Conservation (phyloP, 2,113 vertebrate genomes). For the Ciconia boyciana region DNA sequence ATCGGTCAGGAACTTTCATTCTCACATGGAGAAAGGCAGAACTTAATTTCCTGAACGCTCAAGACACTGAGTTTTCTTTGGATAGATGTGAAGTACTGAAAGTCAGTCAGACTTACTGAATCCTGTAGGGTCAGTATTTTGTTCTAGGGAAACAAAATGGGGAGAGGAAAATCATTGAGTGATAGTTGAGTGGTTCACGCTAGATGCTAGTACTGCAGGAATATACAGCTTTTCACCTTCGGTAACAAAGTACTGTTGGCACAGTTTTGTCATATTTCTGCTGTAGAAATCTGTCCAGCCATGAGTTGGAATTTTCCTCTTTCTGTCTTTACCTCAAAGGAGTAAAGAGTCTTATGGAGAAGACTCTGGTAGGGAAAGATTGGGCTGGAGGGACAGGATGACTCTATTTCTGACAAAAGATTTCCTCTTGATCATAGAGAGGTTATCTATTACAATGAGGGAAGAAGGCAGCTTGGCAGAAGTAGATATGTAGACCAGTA, state of each 20-base stretch:
- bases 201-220: neutral
- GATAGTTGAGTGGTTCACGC: neutral
- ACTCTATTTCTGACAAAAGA: neutral
- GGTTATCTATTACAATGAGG: accelerated
- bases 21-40: neutral
- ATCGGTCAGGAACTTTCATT: neutral
- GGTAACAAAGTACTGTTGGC: neutral
- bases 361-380: no score
- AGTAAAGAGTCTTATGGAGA: neutral
- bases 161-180: neutral
- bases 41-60: neutral
- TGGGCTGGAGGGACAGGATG: neutral
- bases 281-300: neutral
- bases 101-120: neutral
- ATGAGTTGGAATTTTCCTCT: neutral
- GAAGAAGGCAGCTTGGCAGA: neutral
- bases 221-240: neutral
- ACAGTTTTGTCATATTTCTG: neutral
- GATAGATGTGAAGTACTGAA: neutral
- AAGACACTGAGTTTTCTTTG: neutral
- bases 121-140: neutral
- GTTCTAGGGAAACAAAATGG: neutral
- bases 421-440: neutral
- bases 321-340: neutral
- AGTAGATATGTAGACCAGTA: neutral